A percentile compares a stretch with the other conserved stretches of the same genome.
phyloP scores from a whole-genome alignment of 2,113 vertebrate species.

The Ochotona princeps region DNA sequence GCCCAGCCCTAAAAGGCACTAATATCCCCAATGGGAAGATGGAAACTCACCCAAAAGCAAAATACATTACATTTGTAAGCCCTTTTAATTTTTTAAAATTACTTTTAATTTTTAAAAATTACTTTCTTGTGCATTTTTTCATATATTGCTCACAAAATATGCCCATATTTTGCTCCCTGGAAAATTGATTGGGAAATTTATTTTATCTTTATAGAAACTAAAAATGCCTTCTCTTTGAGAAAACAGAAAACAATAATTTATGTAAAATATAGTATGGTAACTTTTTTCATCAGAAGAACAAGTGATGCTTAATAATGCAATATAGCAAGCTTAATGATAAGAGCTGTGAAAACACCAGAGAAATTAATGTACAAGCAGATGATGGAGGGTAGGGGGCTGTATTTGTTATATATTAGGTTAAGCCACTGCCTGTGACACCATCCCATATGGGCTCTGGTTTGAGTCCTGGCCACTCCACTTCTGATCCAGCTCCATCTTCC shows the following conservation, averaged over 20 bases:
- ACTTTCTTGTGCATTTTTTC: background rate
- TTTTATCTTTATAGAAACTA: conserved; percentile 31
- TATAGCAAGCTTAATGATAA: background rate
- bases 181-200: conserved; percentile 13
- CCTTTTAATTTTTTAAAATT: conserved; percentile 9
- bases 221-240: background rate
- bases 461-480: too few relatives aligned
- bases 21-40: background rate
- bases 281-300: conserved; percentile 31
- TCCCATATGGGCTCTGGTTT: too few relatives aligned
- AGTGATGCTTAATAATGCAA: background rate
- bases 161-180: background rate
- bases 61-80: background rate
- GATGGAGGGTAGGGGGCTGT: background rate
- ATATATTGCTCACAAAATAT: background rate
- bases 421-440: too few relatives aligned
- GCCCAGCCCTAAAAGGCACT: background rate
- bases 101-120: background rate
- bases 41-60: background rate
- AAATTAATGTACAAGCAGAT: background rate
- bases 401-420: too few relatives aligned
- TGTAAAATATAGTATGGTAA: conserved; percentile 21
- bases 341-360: background rate
- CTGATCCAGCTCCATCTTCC: background rate
- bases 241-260: background rate